These are phyloP conservation scores for Sialia sialis DNA, from an alignment of 2,113 vertebrate species.

Conservation along the genomic window DNA sequence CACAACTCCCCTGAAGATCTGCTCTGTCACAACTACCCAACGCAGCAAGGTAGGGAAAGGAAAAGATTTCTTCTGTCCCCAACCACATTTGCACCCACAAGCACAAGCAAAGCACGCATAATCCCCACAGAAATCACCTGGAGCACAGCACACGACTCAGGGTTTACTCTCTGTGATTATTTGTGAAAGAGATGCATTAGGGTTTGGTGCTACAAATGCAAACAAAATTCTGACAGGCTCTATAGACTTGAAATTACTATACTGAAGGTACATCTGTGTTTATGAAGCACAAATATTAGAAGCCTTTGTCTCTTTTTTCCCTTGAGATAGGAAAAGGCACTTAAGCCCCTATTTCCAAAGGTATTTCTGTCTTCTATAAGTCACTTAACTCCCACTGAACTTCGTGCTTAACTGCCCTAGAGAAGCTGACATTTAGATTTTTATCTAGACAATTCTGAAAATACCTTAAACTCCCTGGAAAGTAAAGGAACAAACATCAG, in stretches of 20 bases:
- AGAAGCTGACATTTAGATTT: slow-evolving; percentile 46
- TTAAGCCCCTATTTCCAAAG: background rate
- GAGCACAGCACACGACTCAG: rapidly evolving
- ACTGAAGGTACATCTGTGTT: background rate
- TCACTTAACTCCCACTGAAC: slow-evolving; percentile 41
- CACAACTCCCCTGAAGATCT: background rate
- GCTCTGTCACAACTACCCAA: background rate
- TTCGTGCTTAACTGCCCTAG: background rate
- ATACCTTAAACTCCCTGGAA: slow-evolving; percentile 6
- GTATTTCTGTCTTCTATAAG: background rate
- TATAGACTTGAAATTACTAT: background rate
- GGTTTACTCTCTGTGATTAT: background rate
- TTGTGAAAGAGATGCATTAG: background rate
- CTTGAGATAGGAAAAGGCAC: background rate
- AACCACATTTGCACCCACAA: background rate
- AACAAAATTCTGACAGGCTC: background rate
- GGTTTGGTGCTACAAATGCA: background rate
- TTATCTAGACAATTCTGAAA: slow-evolving; percentile 32
- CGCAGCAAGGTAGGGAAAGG: rapidly evolving
- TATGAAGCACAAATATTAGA: background rate
- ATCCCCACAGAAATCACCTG: background rate
- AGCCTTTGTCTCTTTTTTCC: background rate
- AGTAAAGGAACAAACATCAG: background rate
- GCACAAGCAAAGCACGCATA: background rate
- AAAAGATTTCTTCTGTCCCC: background rate